Percentiles rank a stretch among this genome's conserved stretches.
These are phyloP conservation scores for Psilopogon haemacephalus DNA, from an alignment of 2,113 vertebrate species.

Conservation along the genomic window DNA sequence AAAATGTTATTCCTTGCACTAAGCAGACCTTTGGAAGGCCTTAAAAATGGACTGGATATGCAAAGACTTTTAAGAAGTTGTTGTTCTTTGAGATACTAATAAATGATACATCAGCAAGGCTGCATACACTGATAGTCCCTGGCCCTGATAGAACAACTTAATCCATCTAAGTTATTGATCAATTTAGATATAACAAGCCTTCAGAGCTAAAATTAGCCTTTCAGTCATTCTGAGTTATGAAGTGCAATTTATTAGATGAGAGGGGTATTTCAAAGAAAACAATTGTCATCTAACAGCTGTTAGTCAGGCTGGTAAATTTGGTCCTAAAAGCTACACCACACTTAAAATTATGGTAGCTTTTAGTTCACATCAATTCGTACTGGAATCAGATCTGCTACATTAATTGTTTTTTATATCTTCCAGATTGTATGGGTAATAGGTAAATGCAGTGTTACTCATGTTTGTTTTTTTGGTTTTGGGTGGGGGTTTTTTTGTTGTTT, in stretches of 20 bases:
- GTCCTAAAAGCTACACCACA: not conserved
- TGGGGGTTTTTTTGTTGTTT: no score
- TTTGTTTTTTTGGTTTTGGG: not conserved
- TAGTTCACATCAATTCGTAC: not conserved
- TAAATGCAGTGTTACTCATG: not conserved
- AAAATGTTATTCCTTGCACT: not conserved
- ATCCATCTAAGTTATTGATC: conserved; percentile 79
- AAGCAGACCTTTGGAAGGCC: not conserved
- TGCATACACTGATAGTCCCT: conserved; percentile 48
- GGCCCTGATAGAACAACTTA: conserved; percentile 69
- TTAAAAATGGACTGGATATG: not conserved
- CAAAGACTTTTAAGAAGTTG: not conserved
- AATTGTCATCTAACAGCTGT: not conserved
- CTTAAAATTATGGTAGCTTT: not conserved
- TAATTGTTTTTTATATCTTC: not conserved
- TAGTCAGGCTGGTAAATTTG: not conserved
- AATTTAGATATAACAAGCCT: conserved; percentile 69
- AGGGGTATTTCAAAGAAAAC: not conserved
- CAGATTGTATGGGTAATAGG: not conserved
- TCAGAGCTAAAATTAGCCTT: conserved; percentile 62
- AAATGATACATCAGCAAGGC: conserved; percentile 2
- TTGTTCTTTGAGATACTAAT: not conserved
- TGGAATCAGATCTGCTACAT: not conserved
- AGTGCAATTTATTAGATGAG: not conserved
- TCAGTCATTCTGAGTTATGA: conserved; percentile 39